These are phyloP conservation scores for Amazona vittata DNA, from an alignment of 2,113 vertebrate genomes.

Conservation along the genomic window DNA sequence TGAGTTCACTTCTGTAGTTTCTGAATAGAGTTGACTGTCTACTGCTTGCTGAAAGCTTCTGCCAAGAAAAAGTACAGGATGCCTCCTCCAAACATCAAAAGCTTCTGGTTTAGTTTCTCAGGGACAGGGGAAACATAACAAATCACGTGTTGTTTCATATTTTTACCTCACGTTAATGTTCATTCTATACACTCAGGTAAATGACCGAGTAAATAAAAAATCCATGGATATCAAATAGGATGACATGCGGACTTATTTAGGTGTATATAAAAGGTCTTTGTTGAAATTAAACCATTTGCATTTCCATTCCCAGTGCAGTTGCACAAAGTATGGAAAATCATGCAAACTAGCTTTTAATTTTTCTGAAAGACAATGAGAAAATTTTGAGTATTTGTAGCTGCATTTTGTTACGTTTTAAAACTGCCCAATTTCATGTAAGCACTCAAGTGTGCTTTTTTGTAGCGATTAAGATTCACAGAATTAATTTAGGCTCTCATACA, in stretches of 20 bases:
- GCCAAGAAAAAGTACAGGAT: not conserved
- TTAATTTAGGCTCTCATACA: not conserved
- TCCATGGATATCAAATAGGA: not conserved
- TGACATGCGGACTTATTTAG: not conserved
- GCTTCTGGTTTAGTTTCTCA: not conserved
- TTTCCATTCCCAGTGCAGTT: not conserved
- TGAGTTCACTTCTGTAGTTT: not conserved
- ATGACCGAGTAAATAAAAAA: not conserved
- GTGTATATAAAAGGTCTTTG: not conserved
- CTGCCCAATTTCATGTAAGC: not conserved
- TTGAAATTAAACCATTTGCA: not conserved
- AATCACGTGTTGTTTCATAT: not conserved
- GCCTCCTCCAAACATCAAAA: not conserved
- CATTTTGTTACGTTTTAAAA: not conserved
- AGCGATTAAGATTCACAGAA: not conserved
- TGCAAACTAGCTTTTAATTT: not conserved
- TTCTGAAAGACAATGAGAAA: not conserved
- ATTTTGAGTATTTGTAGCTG: not conserved
- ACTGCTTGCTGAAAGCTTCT: not conserved
- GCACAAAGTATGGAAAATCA: accelerated
- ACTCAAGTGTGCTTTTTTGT: not conserved
- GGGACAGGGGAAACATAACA: not conserved
- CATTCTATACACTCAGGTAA: not conserved
- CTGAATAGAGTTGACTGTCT: not conserved
- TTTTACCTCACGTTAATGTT: not conserved